Evolutionary conservation across 2,888 invertebrate genomes (phyloP).

Genomic region (Rambutsinella grinnellia): DNA sequence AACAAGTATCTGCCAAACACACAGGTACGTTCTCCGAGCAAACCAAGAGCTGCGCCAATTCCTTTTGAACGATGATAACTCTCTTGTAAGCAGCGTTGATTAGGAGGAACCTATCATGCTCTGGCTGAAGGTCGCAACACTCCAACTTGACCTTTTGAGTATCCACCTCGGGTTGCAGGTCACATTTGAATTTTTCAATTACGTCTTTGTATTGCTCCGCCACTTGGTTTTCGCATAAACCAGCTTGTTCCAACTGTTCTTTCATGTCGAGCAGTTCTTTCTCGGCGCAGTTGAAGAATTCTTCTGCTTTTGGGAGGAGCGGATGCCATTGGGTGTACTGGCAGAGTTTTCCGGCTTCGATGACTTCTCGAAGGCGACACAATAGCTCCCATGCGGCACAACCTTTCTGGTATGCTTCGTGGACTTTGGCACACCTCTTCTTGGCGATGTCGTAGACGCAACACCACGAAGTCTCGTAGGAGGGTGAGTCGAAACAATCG

Average conservation of each 20-base stretch:
- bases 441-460: background rate
- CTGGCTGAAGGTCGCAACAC: background rate
- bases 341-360: background rate
- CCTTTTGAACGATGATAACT: background rate
- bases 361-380: background rate
- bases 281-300: background rate
- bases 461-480: background rate
- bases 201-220: background rate
- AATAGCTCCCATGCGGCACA: background rate
- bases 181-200: background rate
- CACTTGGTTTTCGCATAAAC: background rate
- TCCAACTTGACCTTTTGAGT: background rate
- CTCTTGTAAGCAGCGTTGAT: background rate
- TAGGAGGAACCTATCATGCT: background rate
- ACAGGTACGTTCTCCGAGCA: background rate
- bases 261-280: background rate
- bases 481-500: background rate
- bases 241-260: background rate
- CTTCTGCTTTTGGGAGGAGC: background rate
- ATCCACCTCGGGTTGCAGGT: background rate
- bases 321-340: background rate
- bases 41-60: conserved; percentile 23
- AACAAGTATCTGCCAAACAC: background rate
- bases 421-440: conserved; percentile 16
- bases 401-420: background rate